Evolutionary conservation across 2,888 invertebrate species (phyloP), one percentile per base, ranked within the genome.

Genomic region (Ypsolopha sequella): DNA sequence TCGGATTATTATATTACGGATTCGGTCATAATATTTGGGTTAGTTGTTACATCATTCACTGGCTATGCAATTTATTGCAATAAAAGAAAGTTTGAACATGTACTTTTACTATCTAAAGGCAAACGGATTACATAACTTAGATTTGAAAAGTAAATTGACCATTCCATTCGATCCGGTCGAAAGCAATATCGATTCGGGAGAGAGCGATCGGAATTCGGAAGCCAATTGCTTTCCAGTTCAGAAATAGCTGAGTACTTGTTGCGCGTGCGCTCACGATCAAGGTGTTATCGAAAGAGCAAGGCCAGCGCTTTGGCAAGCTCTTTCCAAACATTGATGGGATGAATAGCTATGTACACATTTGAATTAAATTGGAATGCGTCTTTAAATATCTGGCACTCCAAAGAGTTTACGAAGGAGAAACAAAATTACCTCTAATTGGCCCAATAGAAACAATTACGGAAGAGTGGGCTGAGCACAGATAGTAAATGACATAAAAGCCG

Each of bases 301-400:
- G 49, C 58, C 57, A 55, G 52, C 55, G 53, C 58, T 63, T 65
- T 66, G 67, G 65, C 66, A 63, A 59, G 50, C 58, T 60, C 56
- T 55, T 58, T 56, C 57, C 39, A 39, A 48, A 48, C 41, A 48
- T 35, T 39, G n/a, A 48, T 48, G 7, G n/a, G 43, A 43, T 43
- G 14, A 11, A 14, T 43, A 43, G 24, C 43, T 43, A 43, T 13
- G 43, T 43, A 43, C 43, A 43, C 43, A 13, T 9, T 14, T 14
- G 14, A 43, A 14, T 43, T 24, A 24, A 24, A 24, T 24, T 24
- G 24, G 24, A 24, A 24, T 24, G 24, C 24, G 24, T 24, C 24
- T 41, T 41, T 2, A 41, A 41, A 41, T 41, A 11, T 24, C 24
- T 24, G 2, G 24, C 24, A 24, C 24, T 13, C 14, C 13, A 43